Conservation (phyloP, 2,113 vertebrate species). For the Uropsilus gracilis region DNA sequence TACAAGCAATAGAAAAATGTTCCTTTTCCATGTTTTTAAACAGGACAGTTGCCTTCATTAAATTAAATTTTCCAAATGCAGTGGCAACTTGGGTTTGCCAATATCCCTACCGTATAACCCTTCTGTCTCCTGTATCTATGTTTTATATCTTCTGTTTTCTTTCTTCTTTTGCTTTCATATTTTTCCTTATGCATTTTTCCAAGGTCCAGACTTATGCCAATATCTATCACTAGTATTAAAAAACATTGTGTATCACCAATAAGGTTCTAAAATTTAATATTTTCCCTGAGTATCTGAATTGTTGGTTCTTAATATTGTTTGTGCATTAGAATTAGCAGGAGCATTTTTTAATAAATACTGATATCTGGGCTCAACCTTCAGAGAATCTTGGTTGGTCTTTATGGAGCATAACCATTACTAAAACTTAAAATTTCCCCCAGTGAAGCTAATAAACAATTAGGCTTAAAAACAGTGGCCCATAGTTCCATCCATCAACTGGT, state of each 20-base stretch:
- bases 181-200: neutral
- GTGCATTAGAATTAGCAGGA: neutral
- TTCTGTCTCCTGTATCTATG: neutral
- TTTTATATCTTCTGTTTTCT: neutral
- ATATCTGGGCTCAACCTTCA: neutral
- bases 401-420: neutral
- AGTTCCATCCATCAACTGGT: neutral
- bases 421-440: neutral
- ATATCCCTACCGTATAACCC: neutral
- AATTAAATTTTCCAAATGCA: neutral
- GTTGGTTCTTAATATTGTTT: constrained; percentile 1
- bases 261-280: neutral
- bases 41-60: neutral
- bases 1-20: neutral
- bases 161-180: neutral
- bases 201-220: neutral
- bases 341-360: neutral
- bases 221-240: neutral
- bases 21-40: neutral
- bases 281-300: neutral
- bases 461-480: neutral
- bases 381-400: neutral
- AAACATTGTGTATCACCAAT: neutral
- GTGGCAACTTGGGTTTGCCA: neutral
- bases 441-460: neutral